Conservation (phyloP, 2,797 vertebrate species). For the Simalia tracyae region DNA sequence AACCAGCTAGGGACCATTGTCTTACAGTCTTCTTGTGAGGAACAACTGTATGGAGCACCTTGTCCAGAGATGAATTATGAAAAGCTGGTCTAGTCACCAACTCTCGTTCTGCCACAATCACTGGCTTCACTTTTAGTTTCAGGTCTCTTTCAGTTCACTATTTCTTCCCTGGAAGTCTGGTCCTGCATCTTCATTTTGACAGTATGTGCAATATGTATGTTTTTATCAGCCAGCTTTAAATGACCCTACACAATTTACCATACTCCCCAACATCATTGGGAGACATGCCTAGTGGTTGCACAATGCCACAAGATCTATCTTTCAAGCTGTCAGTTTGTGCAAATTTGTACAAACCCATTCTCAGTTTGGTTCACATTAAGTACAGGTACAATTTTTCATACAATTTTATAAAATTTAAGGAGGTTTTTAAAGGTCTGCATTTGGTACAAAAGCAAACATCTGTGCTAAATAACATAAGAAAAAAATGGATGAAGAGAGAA, state of each 20-base stretch:
- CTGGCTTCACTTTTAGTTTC: neutral
- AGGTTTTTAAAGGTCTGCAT: neutral
- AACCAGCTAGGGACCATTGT: neutral
- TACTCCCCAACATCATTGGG: neutral
- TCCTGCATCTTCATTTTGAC: neutral
- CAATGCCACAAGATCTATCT: neutral
- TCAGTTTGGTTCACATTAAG: neutral
- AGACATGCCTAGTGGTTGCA: neutral
- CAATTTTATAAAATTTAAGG: neutral
- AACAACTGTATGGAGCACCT: neutral
- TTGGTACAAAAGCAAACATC: slow-evolving; percentile 21
- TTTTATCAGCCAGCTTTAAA: neutral
- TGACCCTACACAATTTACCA: neutral
- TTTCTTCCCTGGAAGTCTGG: neutral
- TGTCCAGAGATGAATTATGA: neutral
- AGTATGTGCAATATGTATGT: neutral
- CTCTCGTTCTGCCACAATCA: neutral
- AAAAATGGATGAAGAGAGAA: slow-evolving; percentile 9
- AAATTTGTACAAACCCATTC: neutral
- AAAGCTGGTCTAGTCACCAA: neutral
- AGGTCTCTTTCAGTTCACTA: no score
- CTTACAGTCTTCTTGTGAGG: neutral
- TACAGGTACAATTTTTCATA: neutral
- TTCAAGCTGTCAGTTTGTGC: neutral
- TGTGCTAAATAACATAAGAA: neutral